Evolutionary conservation across 1,140 invertebrate genomes (phyloP).

Genomic region (Drosophila tani): DNA sequence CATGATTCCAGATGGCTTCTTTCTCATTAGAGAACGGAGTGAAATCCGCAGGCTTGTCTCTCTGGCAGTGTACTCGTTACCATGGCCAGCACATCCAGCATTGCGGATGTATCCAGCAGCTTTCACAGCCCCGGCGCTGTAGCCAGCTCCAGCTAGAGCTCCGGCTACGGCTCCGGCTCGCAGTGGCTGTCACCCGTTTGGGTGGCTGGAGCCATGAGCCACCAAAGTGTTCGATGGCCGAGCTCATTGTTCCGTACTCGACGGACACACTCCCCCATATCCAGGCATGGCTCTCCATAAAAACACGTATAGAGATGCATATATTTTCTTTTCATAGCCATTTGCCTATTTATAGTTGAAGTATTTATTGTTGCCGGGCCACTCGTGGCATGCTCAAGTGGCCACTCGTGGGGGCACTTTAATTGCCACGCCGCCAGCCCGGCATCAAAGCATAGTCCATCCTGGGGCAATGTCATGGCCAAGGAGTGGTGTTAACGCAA

Average conservation of each 20-base stretch:
- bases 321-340: slow-evolving; percentile 76
- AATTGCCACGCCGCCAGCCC: slow-evolving; percentile 57
- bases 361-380: slow-evolving; percentile 81
- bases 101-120: slow-evolving; percentile 28
- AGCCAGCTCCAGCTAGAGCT: slow-evolving; percentile 7
- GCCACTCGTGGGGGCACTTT: slow-evolving; percentile 71
- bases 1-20: slow-evolving; percentile 20
- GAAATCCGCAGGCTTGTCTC: not conserved
- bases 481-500: slow-evolving; percentile 49
- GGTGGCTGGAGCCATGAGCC: slow-evolving; percentile 12
- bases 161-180: slow-evolving; percentile 10
- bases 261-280: slow-evolving; percentile 30
- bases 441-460: slow-evolving; percentile 26
- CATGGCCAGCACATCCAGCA: slow-evolving; percentile 20
- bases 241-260: slow-evolving; percentile 48
- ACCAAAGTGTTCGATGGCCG: slow-evolving; percentile 73
- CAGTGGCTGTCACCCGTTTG: slow-evolving; percentile 21
- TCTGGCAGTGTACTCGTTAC: slow-evolving; percentile 27
- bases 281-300: slow-evolving; percentile 20
- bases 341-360: slow-evolving; percentile 83
- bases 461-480: slow-evolving; percentile 69
- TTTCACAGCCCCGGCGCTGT: slow-evolving; percentile 9
- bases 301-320: slow-evolving; percentile 16
- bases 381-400: slow-evolving; percentile 80
- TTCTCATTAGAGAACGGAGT: not conserved